Conservation (phyloP, 2,888 invertebrate genomes). For the Agrotis clavis region DNA sequence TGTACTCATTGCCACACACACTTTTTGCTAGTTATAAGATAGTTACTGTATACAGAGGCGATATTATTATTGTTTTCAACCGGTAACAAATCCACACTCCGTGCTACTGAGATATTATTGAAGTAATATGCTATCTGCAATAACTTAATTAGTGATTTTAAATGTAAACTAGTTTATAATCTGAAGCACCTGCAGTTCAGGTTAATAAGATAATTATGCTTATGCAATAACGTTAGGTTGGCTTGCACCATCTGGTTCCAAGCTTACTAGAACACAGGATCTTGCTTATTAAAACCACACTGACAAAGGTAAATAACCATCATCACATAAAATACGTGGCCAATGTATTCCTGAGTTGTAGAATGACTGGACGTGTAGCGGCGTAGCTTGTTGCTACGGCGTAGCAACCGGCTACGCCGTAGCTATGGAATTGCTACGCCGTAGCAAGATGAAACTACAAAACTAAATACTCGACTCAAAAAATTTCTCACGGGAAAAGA, state of each 20-base stretch:
- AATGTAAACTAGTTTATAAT: too few species aligned
- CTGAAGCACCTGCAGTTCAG: background rate
- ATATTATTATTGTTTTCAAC: too few species aligned
- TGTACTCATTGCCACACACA: too few species aligned
- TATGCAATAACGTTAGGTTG: background rate
- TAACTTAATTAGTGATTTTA: too few species aligned
- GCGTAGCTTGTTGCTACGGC: conserved; percentile 23
- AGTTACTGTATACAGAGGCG: too few species aligned
- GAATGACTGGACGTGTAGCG: background rate
- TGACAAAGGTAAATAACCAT: conserved; percentile 7
- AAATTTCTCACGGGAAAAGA: too few species aligned
- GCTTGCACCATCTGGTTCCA: conserved; percentile 41
- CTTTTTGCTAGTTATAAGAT: too few species aligned
- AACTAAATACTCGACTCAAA: too few species aligned
- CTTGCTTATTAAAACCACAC: conserved; percentile 37
- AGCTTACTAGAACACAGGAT: conserved; percentile 16
- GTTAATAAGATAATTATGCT: conserved; percentile 36
- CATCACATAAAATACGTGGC: conserved; percentile 8
- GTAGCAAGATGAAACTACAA: conserved; percentile 1
- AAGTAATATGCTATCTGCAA: too few species aligned
- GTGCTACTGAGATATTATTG: too few species aligned
- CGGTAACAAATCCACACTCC: too few species aligned
- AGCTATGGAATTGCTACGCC: conserved; percentile 13
- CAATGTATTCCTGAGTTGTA: background rate
- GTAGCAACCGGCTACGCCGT: conserved; percentile 10